phyloP scores from a whole-genome alignment of 2,113 vertebrate species.

The Syrrhaptes paradoxus region DNA sequence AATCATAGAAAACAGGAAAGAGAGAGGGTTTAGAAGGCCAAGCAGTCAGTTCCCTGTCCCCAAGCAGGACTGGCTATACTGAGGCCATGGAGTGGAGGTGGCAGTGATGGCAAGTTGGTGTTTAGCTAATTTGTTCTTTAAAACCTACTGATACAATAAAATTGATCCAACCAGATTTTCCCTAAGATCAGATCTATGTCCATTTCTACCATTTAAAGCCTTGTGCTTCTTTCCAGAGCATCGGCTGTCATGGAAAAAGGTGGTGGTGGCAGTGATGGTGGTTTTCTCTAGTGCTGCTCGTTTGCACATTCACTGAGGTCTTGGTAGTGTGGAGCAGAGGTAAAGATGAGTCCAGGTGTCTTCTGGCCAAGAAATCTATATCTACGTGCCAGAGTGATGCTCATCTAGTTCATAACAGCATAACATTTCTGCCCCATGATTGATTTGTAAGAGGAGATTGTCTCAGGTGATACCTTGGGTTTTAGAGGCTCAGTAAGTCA shows the following conservation, averaged over 20 bases:
- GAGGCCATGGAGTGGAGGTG: neutral
- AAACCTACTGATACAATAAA: neutral
- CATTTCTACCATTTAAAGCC: neutral
- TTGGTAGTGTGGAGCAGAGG: neutral
- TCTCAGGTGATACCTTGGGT: neutral
- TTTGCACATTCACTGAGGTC: neutral
- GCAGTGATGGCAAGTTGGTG: neutral
- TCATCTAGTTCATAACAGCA: neutral
- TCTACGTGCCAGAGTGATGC: too few species aligned
- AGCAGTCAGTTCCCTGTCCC: neutral
- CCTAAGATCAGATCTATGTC: neutral
- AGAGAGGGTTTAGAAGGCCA: neutral
- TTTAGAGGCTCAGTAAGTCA: neutral
- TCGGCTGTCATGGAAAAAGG: neutral
- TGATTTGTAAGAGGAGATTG: neutral
- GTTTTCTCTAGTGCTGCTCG: neutral
- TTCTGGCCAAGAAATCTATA: neutral
- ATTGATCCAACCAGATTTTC: neutral
- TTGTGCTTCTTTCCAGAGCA: neutral
- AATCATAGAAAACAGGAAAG: neutral
- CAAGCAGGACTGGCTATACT: neutral
- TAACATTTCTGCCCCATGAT: neutral
- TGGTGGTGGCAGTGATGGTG: rapidly evolving
- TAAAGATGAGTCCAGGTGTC: neutral
- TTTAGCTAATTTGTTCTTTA: neutral